These are phyloP conservation scores for Enchytraeus crypticus DNA, from an alignment of 2,888 invertebrate genomes.

Conservation along the genomic window DNA sequence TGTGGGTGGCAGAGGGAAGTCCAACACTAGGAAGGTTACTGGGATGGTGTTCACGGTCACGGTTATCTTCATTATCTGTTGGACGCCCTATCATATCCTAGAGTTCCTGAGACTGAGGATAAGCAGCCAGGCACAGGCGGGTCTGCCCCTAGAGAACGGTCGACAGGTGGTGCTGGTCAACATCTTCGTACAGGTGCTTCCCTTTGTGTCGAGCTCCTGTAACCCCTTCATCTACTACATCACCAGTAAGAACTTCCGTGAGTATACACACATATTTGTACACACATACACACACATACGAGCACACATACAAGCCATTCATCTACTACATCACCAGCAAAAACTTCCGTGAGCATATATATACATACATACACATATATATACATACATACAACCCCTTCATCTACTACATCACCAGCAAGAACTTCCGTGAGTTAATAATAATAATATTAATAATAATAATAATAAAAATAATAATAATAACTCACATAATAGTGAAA, in stretches of 20 bases:
- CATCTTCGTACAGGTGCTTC: constrained; percentile 19
- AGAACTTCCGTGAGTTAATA: constrained; percentile 22
- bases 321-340: constrained; percentile 22
- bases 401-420: constrained; percentile 22
- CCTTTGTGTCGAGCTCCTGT: constrained; percentile 23
- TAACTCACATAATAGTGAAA: too few relatives aligned
- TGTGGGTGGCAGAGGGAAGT: constrained; percentile 8
- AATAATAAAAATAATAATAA: too few relatives aligned
- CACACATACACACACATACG: neutral
- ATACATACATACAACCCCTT: constrained; percentile 15
- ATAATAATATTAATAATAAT: too few relatives aligned
- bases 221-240: constrained; percentile 25
- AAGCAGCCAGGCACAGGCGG: neutral
- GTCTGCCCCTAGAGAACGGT: neutral
- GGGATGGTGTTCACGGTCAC: constrained; percentile 23
- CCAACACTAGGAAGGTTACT: constrained; percentile 17
- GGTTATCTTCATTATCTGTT: constrained; percentile 21
- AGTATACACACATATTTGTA: constrained; percentile 8
- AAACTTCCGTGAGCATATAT: constrained; percentile 22
- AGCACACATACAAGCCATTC: constrained; percentile 22
- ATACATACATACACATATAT: neutral
- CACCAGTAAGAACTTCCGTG: constrained; percentile 22
- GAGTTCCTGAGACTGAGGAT: constrained; percentile 2
- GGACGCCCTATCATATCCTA: constrained; percentile 22
- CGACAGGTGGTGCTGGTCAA: constrained; percentile 4